Evolutionary conservation across 1,140 invertebrate genomes (phyloP).

Genomic region (Chrysomallon squamiferum): DNA sequence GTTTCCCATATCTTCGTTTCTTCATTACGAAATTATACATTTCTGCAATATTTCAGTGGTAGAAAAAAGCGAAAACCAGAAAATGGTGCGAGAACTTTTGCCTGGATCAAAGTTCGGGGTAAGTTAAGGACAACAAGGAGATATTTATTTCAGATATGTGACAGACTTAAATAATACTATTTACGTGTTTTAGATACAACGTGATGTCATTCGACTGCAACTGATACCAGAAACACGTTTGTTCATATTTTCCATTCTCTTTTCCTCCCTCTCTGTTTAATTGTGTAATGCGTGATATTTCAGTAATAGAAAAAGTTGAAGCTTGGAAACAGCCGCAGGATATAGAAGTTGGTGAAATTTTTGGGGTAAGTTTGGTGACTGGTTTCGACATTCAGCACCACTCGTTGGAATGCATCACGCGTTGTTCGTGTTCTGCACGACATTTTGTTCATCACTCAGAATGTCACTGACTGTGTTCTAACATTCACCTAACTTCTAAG

Average conservation of each 20-base stretch:
- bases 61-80: slow-evolving; percentile 18
- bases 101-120: slow-evolving; percentile 21
- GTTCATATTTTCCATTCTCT: too few species aligned
- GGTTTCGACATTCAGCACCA: too few species aligned
- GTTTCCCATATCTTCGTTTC: too few species aligned
- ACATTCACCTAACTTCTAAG: too few species aligned
- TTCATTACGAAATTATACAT: background rate
- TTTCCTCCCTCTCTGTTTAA: too few species aligned
- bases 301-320: slow-evolving; percentile 31
- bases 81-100: slow-evolving; percentile 20
- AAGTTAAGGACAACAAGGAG: background rate
- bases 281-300: slow-evolving; percentile 7
- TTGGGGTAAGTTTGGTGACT: slow-evolving; percentile 12
- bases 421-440: background rate
- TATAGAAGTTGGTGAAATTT: slow-evolving; percentile 20
- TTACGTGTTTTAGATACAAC: too few species aligned
- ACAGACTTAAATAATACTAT: too few species aligned
- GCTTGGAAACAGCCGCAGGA: slow-evolving; percentile 19
- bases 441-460: background rate
- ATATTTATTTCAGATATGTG: background rate
- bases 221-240: too few species aligned
- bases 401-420: background rate
- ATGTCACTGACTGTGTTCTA: too few species aligned
- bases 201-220: too few species aligned
- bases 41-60: slow-evolving; percentile 18